Percentiles rank a stretch among this genome's conserved stretches.
Conservation (phyloP, 2,113 vertebrate species). For the Sinocyclocheilus anophthalmus region DNA sequence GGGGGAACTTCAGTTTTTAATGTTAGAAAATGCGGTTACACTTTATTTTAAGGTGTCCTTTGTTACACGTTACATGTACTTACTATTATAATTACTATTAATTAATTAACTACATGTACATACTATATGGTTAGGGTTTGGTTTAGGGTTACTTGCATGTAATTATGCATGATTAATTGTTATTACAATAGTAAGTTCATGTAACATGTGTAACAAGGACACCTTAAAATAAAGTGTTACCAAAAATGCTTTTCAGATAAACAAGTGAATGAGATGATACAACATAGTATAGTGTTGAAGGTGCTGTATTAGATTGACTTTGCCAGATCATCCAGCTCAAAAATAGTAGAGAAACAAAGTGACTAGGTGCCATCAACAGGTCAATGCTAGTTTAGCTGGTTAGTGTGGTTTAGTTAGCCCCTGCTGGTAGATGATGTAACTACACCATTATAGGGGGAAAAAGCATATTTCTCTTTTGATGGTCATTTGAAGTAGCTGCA, state of each 20-base stretch:
- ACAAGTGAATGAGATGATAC: background rate
- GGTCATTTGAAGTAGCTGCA: background rate
- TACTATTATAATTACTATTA: too few species aligned
- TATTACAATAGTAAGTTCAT: too few species aligned
- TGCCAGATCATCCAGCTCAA: background rate
- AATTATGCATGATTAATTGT: too few species aligned
- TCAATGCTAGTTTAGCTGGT: background rate
- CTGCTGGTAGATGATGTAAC: constrained; percentile 12
- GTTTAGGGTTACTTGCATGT: too few species aligned
- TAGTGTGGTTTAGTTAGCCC: constrained; percentile 3
- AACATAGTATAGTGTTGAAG: background rate
- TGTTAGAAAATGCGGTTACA: background rate
- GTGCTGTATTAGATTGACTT: background rate
- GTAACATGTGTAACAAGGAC: too few species aligned
- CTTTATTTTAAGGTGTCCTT: too few species aligned
- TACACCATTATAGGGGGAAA: background rate
- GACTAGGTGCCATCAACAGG: background rate
- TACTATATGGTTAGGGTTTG: too few species aligned
- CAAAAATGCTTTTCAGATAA: background rate
- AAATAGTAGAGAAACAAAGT: background rate
- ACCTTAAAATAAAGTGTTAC: too few species aligned
- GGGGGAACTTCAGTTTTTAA: background rate
- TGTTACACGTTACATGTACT: too few species aligned
- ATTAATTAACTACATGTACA: too few species aligned
- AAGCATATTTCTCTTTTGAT: background rate